Evolutionary conservation across 2,888 invertebrate species (phyloP).

Genomic region (Agrochola lychnidis): DNA sequence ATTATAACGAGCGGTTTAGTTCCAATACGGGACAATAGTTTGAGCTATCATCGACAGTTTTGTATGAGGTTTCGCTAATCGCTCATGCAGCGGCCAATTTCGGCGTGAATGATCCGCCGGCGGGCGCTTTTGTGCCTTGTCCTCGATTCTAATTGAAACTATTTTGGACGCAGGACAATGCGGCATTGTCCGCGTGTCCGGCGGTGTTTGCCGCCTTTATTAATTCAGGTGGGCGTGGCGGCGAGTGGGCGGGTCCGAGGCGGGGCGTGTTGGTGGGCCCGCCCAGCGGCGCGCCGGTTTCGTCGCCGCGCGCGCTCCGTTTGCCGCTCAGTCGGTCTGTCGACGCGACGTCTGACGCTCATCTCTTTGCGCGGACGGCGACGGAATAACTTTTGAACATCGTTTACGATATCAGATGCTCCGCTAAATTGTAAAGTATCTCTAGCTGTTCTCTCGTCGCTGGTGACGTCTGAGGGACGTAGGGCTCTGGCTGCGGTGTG

Average conservation of each 20-base stretch:
- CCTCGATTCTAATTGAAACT: constrained; percentile 90
- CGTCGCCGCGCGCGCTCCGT: constrained; percentile 75
- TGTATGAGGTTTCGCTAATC: constrained; percentile 76
- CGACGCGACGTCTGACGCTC: constrained; percentile 85
- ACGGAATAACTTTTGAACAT: constrained; percentile 75
- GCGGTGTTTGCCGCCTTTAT: constrained; percentile 90
- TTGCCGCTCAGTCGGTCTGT: constrained; percentile 82
- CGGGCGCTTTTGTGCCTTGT: constrained; percentile 86
- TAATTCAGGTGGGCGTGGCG: constrained; percentile 89
- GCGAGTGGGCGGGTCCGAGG: constrained; percentile 81
- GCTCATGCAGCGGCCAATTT: constrained; percentile 86
- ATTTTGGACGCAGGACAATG: constrained; percentile 90
- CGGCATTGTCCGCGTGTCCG: constrained; percentile 90
- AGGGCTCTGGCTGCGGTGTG: constrained; percentile 66
- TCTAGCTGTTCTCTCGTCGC: constrained; percentile 21
- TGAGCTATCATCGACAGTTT: constrained; percentile 67
- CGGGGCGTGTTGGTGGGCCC: constrained; percentile 72
- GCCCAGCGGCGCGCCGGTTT: constrained; percentile 71
- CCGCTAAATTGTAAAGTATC: constrained; percentile 58
- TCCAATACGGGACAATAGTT: constrained; percentile 56
- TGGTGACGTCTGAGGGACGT: constrained; percentile 58
- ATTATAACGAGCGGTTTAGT: constrained; percentile 66
- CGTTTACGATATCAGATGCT: constrained; percentile 71
- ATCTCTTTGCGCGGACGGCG: constrained; percentile 77
- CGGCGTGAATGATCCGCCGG: constrained; percentile 84